Conservation (phyloP, 2,113 vertebrate genomes). For the Cairina moschata region DNA sequence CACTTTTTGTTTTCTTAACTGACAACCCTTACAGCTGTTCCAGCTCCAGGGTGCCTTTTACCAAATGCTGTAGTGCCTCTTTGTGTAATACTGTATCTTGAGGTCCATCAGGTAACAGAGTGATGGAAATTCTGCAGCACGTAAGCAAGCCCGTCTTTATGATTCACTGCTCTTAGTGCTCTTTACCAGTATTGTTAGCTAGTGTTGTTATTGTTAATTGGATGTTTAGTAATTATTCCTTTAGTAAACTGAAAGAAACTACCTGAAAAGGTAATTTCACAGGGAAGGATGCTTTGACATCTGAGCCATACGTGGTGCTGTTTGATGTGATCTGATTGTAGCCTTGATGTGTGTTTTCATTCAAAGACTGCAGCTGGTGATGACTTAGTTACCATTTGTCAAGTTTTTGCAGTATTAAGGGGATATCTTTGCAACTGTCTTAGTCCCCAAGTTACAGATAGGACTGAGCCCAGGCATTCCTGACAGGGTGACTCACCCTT, state of each 20-base stretch:
- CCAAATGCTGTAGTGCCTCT: neutral
- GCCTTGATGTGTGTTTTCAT: neutral
- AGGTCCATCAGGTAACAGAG: neutral
- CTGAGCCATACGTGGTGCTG: neutral
- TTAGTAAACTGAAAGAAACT: no score
- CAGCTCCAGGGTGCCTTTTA: neutral
- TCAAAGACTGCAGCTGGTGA: neutral
- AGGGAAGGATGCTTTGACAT: neutral
- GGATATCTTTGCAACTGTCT: neutral
- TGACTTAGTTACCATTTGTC: neutral
- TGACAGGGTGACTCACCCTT: neutral
- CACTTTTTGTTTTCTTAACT: neutral
- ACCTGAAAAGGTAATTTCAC: no score
- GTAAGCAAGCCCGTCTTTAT: neutral
- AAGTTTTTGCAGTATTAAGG: neutral
- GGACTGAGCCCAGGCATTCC: neutral
- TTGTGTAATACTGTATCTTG: neutral
- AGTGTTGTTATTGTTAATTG: neutral
- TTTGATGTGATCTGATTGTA: neutral
- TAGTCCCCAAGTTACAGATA: neutral
- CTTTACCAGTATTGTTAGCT: neutral
- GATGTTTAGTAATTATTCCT: neutral
- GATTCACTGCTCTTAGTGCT: neutral
- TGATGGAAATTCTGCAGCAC: neutral
- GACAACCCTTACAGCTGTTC: neutral